Evolutionary conservation across 2,888 invertebrate genomes (phyloP), one percentile per base, ranked within the genome.

Genomic region (Holacanthella duospinosa): DNA sequence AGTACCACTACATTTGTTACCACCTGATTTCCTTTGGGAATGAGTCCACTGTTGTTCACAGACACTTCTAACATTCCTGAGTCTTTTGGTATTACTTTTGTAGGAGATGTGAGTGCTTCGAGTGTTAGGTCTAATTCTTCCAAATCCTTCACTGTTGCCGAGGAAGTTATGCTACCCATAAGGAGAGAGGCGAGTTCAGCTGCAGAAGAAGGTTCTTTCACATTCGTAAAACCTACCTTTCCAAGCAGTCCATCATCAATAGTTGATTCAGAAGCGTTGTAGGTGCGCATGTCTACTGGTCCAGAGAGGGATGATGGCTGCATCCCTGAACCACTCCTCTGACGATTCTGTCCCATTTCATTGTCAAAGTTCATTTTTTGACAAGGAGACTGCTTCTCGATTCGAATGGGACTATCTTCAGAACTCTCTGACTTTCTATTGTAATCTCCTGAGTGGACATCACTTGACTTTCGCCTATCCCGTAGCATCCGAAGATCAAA

Each of bases 271-370:
- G 82, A 80, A 1, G 81, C 79, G 74, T 85, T 88, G 75, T 91
- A 91, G 0, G 90, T 90, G 61, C 91, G 84, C 91, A 91, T 91
- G 76, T 91, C 90, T 0, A 91, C 91, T 0, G 91, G 91, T 1
- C 89, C 91, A 0, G 91, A 90, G 67, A 91, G 77, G 59, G 90
- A 83, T 0, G 63, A 70, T n/a, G n/a, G n/a, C 58, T 70, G 71
- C 3, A 70, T 61, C 1, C 44, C 75, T 72, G 2, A 79, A 36
- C 63, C 21, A 24, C 28, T 43, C 16, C 21, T 26, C 21, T 53
- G 60, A 12, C 43, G 28, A 44, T 21, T 26, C 24, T 29, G 24
- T 9, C 53, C 19, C 48, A 25, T n/a, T 12, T 59, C 61, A 24
- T 55, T 61, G 1, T 59, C 63, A 29, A 29, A 61, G 25, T 43